A percentile compares a stretch with the other conserved stretches of the same genome.
Evolutionary conservation across 2,113 vertebrate species (phyloP).

Genomic region (Indicator maculatus): DNA sequence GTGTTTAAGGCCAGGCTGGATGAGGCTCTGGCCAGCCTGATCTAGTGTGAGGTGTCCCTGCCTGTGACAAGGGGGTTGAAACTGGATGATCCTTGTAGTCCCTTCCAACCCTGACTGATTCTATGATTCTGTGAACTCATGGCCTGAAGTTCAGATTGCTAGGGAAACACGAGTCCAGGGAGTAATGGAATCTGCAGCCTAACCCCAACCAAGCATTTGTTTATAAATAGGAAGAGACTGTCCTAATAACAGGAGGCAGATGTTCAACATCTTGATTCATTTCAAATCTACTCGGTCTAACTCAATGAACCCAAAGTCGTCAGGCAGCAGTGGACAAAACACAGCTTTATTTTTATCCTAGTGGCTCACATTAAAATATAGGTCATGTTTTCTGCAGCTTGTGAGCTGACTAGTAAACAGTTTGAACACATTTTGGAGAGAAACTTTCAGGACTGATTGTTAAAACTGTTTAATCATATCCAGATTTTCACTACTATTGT

Average conservation of each 20-base stretch:
- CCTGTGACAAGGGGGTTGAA: too few relatives aligned
- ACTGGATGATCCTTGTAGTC: too few relatives aligned
- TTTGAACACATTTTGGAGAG: constrained; percentile 31
- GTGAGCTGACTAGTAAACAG: constrained; percentile 24
- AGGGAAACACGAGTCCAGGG: constrained; percentile 24
- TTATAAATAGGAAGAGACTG: constrained; percentile 77
- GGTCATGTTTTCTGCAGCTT: constrained; percentile 48
- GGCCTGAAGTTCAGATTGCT: constrained; percentile 18
- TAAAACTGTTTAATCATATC: constrained; percentile 34
- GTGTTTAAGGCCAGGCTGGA: too few relatives aligned
- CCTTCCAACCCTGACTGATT: too few relatives aligned
- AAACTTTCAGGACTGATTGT: not conserved
- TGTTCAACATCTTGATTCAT: constrained; percentile 77
- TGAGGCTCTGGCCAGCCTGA: too few relatives aligned
- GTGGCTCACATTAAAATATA: constrained; percentile 66
- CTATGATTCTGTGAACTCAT: not conserved
- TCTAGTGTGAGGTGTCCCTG: too few relatives aligned
- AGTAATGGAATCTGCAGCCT: constrained; percentile 52
- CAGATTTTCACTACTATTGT: not conserved
- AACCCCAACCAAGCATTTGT: constrained; percentile 71
- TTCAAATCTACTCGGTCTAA: constrained; percentile 61
- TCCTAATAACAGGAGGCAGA: constrained; percentile 77
- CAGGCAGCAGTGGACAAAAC: constrained; percentile 53
- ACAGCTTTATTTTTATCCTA: constrained; percentile 64
- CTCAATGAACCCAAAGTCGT: constrained; percentile 55